These are phyloP conservation scores for Guaruba guarouba DNA, from an alignment of 2,113 vertebrate species.

Conservation along the genomic window DNA sequence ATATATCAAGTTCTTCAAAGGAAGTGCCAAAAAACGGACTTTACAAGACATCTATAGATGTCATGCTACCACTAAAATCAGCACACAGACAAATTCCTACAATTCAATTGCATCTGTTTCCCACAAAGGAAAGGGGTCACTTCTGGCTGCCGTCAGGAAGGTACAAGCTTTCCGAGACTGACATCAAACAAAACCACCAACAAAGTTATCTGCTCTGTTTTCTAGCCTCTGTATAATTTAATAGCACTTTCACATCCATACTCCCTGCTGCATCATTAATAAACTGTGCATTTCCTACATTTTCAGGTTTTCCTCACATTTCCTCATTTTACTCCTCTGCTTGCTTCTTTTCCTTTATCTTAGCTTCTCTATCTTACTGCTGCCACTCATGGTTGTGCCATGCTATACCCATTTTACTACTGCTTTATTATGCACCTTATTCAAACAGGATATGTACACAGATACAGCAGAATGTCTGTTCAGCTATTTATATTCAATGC, in stretches of 20 bases:
- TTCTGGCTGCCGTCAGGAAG: fast-evolving
- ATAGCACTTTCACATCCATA: fast-evolving
- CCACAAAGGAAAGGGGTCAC: not conserved
- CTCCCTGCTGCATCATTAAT: not conserved
- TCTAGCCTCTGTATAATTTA: not conserved
- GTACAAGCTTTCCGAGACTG: not conserved
- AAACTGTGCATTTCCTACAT: not conserved
- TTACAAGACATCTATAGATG: not conserved
- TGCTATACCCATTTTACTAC: not conserved
- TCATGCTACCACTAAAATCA: not conserved
- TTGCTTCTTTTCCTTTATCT: not conserved
- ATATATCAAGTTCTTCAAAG: not conserved
- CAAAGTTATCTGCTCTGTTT: not conserved
- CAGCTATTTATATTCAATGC: not conserved
- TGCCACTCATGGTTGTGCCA: not conserved
- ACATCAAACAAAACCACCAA: not conserved
- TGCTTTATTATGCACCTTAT: not conserved
- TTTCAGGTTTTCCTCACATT: not conserved
- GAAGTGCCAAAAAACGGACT: not conserved
- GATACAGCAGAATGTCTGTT: not conserved
- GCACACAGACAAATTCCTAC: not conserved
- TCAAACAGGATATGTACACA: fast-evolving
- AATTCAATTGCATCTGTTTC: fast-evolving
- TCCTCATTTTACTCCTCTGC: not conserved
- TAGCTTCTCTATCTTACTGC: not conserved